Percentiles rank a stretch among this genome's conserved stretches.
Evolutionary conservation across 2,113 vertebrate species (phyloP).

Genomic region (Ariopsis seemanni): DNA sequence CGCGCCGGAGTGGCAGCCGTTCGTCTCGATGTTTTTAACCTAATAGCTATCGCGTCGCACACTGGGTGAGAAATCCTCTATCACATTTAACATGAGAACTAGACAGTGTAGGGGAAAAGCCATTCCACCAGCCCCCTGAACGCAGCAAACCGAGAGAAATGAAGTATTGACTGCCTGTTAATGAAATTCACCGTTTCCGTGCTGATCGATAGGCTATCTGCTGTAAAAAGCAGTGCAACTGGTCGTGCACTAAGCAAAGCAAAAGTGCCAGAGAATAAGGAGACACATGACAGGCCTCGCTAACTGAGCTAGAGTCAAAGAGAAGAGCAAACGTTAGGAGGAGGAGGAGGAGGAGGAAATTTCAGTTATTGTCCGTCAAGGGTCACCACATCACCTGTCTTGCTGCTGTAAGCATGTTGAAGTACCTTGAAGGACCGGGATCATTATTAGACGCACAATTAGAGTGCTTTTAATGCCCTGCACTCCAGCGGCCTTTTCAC

Average conservation of each 20-base stretch:
- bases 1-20: constrained; percentile 54
- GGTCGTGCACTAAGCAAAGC: constrained; percentile 40
- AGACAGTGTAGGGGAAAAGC: constrained; percentile 58
- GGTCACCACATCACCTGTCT: constrained; percentile 66
- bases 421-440: constrained; percentile 67
- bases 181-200: constrained; percentile 79
- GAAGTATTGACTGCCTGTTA: constrained; percentile 76
- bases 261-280: constrained; percentile 31
- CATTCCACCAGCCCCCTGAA: constrained; percentile 60
- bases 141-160: constrained; percentile 73
- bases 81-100: constrained; percentile 54
- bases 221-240: constrained; percentile 72
- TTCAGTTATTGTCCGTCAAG: constrained; percentile 58
- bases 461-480: constrained; percentile 65
- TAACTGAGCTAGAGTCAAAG: constrained; percentile 29
- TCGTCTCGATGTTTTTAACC: constrained; percentile 56
- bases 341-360: constrained; percentile 49
- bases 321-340: constrained; percentile 37
- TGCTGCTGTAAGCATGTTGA: constrained; percentile 57
- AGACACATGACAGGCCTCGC: constrained; percentile 4
- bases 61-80: constrained; percentile 54
- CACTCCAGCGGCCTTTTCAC: constrained; percentile 57
- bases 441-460: constrained; percentile 69
- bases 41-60: constrained; percentile 38
- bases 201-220: constrained; percentile 74